phyloP scores from a whole-genome alignment of 2,888 invertebrate genomes.

The Leucoptera coffeella region DNA sequence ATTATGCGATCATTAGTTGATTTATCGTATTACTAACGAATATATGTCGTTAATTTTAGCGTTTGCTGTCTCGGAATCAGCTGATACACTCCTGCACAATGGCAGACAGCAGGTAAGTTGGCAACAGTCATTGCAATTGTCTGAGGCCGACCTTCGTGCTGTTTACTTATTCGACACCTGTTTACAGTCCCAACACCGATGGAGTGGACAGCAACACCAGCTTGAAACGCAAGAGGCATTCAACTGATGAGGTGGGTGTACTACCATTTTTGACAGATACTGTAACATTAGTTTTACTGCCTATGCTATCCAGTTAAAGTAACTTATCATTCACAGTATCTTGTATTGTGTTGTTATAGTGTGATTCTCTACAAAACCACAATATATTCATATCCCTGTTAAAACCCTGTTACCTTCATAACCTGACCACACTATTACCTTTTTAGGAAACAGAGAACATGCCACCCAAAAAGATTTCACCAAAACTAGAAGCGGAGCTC shows the following conservation, averaged over 20 bases:
- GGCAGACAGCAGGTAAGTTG: slow-evolving; percentile 43
- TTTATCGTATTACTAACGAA: no score
- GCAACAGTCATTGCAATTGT: slow-evolving; percentile 11
- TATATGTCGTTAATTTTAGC: no score
- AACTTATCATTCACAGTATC: no score
- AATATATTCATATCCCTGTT: neutral
- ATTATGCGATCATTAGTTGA: no score
- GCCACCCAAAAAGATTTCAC: slow-evolving; percentile 30
- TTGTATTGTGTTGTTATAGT: neutral
- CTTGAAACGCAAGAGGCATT: slow-evolving; percentile 38
- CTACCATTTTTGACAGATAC: slow-evolving; percentile 7
- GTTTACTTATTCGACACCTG: slow-evolving; percentile 22
- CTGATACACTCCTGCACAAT: no score
- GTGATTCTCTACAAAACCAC: neutral
- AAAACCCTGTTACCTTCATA: no score
- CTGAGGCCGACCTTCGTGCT: slow-evolving; percentile 22
- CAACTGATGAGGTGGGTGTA: slow-evolving; percentile 42
- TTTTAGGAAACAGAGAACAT: slow-evolving; percentile 37
- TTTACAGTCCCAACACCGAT: slow-evolving; percentile 32
- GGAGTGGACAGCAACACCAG: slow-evolving; percentile 24
- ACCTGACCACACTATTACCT: no score
- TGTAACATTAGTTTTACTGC: no score
- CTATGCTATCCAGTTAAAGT: no score
- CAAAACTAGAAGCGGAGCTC: slow-evolving; percentile 19
- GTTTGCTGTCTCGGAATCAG: no score